Evolutionary conservation across 2,888 invertebrate species (phyloP), one percentile per base, ranked within the genome.

Genomic region (Tetropium fuscum): DNA sequence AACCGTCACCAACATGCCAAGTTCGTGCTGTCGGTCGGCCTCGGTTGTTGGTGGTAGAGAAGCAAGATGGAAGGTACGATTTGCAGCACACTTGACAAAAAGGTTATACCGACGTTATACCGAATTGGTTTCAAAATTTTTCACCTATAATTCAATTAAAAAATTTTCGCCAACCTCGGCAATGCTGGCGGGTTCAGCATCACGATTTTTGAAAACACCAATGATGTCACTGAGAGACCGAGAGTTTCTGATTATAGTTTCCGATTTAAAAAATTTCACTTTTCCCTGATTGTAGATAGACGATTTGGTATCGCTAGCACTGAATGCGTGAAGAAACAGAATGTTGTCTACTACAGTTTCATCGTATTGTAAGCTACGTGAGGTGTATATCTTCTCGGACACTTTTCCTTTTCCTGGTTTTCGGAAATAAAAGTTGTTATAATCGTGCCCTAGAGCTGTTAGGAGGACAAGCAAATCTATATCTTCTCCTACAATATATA

Each of bases 321-420:
- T 30, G 30, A 30, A 30, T 30, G 30, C 30, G 30, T 30, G 30
- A 30, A 30, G 30, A 30, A 30, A 30, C 1, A 30, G 30, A 30
- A 30, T 30, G 10, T 30, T 30, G 30, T 30, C 30, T 30, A 30
- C 30, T 30, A 30, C 10, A 30, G 30, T 30, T 30, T 30, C 30
- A 30, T 30, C 30, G 30, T 5, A 30, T 30, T 30, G 30, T 30
- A 30, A 30, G 10, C 30, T 30, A 10, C 30, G 30, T 30, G 10
- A 41, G 13, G 20, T 41, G 36, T 41, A 8, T 15, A 53, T 40
- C 10, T 16, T 19, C n/a, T 30, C 16, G 40, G 16, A 19, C n/a
- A 40, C 16, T 18, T 40, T 40, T 40, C 18, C 40, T 40, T 19
- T 18, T 40, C 16, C 19, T 40, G 16, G 19, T 18, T 18, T 40